Base-by-base conservation (phyloP, 2,888 invertebrate genomes). In the Oxyscelio sp. region DNA sequence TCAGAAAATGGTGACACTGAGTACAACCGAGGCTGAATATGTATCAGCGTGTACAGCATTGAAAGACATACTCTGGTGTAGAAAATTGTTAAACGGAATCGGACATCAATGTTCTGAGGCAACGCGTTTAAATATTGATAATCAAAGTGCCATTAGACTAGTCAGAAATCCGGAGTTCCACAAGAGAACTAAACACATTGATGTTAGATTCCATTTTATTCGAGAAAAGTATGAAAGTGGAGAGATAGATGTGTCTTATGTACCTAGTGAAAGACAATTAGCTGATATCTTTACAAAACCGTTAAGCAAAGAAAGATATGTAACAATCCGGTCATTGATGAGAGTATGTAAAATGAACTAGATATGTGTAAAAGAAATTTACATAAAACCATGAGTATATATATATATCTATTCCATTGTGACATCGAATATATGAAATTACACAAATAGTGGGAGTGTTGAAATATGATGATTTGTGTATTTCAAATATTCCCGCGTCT, bases 11-110 rank as follows among this genome's bases (percentile, higher is more conserved):
- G 79, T 73, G 0, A 58, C 79, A 6, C 4, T 84, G 17, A 80
- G 80, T 40, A 84, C 80, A 2, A 83, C 73, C 0, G 74, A 79
- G 17, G 68, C 71, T 0, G 75, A 84, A 11, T 84, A 80, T 43
- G 61, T 78, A 4, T 45, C 80, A 9, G 84, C 80, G 0, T 54
- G 75, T 48, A 52, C 24, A 17, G 58, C 54, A 6, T 63, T 63
- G 19, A 79, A 80, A 59, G 80, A 84, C 15, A 19, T 68, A 0
- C 38, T 79, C 0, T 83, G 83, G 83, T 5, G 74, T 2, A 54
- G 79, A 13, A 65, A 50, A n/a, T 3, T 78, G 0, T 24, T 83
- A 24, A 52, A 3, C 22, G 75, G 77, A 27, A 52, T 83, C 13
- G 68, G 54, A 19, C 54, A 24, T 38, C 54, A 40, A 48, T 63